Conservation (phyloP, 92 coral and sea anemone species). For the Actinostola sp. region DNA sequence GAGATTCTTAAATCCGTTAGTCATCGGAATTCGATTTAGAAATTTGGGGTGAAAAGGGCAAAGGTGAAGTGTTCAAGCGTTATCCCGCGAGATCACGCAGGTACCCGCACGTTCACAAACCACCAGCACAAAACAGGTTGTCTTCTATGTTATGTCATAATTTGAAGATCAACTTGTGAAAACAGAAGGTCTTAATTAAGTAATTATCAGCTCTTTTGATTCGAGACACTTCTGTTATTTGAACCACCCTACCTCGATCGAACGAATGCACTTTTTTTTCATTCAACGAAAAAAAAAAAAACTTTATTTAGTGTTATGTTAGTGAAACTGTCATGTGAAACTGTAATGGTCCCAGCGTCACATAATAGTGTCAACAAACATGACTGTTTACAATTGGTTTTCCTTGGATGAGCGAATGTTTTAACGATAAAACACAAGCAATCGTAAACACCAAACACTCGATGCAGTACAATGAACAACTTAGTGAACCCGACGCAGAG, state of each 20-base stretch:
- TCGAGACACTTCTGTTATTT: background rate
- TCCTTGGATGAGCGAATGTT: slow-evolving; percentile 30
- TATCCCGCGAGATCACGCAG: slow-evolving; percentile 34
- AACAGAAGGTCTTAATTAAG: slow-evolving; percentile 1
- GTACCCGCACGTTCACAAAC: slow-evolving; percentile 20
- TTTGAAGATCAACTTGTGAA: background rate
- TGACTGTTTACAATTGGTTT: background rate
- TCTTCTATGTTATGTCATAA: slow-evolving; percentile 14
- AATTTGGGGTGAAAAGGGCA: slow-evolving; percentile 7
- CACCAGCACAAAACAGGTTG: slow-evolving; percentile 19
- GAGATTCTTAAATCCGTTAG: no score
- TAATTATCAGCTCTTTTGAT: background rate
- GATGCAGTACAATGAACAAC: background rate
- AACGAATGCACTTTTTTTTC: background rate
- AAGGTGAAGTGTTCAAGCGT: slow-evolving; percentile 33
- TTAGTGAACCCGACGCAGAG: background rate
- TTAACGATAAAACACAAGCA: slow-evolving; percentile 2
- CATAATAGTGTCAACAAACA: slow-evolving; percentile 10
- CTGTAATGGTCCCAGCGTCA: no score
- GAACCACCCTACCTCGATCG: background rate
- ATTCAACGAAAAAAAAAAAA: background rate
- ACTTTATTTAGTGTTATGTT: no score
- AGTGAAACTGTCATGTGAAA: no score
- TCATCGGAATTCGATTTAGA: background rate
- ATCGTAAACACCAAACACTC: background rate